Conservation (phyloP, 2,888 invertebrate species). For the Ennomos quercinarius region DNA sequence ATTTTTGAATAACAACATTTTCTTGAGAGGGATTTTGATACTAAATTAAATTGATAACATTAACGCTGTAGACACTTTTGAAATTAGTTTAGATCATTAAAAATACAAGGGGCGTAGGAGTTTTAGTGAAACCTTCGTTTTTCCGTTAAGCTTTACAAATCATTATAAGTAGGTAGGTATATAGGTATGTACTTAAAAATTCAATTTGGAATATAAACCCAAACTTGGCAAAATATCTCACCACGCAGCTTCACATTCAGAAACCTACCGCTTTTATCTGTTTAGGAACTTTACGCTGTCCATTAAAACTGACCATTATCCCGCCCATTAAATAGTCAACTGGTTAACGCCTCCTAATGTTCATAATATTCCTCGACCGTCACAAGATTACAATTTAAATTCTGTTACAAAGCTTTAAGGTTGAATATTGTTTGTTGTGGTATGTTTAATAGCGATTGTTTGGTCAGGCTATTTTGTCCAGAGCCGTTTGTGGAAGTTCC, state of each 20-base stretch:
- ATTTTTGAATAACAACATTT: constrained; percentile 10
- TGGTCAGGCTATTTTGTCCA: constrained; percentile 35
- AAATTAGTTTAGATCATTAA: too few species aligned
- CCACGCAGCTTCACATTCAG: not conserved
- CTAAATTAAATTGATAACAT: too few species aligned
- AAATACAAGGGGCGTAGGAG: too few species aligned
- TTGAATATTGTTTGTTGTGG: constrained; percentile 20
- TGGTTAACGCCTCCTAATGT: constrained; percentile 29
- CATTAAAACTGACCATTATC: constrained; percentile 25
- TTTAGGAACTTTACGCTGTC: constrained; percentile 12
- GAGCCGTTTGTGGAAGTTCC: constrained; percentile 36
- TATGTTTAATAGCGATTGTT: constrained; percentile 33
- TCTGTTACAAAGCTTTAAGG: constrained; percentile 6
- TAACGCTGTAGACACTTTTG: too few species aligned
- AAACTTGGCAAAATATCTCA: not conserved
- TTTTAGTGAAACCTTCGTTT: too few species aligned
- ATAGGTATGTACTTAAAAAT: too few species aligned
- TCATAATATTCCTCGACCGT: constrained; percentile 7
- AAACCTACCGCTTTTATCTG: constrained; percentile 17
- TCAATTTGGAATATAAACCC: not conserved
- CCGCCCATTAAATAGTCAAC: constrained; percentile 28
- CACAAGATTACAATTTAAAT: constrained; percentile 7
- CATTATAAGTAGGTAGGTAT: too few species aligned
- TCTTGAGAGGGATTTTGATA: not conserved
- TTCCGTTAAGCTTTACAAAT: too few species aligned